Base-by-base conservation (phyloP, 2,797 vertebrate species). In the Onychomys arenicola region DNA sequence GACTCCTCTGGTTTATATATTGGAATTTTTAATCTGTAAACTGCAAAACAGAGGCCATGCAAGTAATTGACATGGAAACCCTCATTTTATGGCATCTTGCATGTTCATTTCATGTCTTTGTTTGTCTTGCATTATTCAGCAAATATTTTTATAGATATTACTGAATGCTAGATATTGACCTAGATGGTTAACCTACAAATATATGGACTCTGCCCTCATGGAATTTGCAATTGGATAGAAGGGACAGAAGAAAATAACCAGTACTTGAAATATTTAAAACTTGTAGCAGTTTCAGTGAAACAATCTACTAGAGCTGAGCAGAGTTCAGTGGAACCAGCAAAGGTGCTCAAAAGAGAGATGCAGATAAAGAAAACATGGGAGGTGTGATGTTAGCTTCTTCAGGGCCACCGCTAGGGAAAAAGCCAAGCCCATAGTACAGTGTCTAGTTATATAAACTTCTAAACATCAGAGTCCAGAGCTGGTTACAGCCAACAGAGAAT, bases 201-300 rank as follows among this genome's bases (percentile, higher is more conserved):
- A 43, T 46, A 32, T 61, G 21, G 49, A 59, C 1, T 14, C 65
- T 96, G 65, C 27, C 34, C 29, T 81, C 6, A 43, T 90, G 49
- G n/a, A 46, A 92, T n/a, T 73, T 80, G 75, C 23, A 92, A 29
- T 69, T 37, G 27, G 10, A 80, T 52, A 83, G 88, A 80, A 49
- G 40, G 85, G 46, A 69, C 19, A 73, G 5, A 34, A 17, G 71
- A 55, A 55, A 55, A 55, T 71, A 71, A 37, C 67, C 67, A 75
- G 55, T 82, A 90, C 76, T 17, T 89, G 67, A 71, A 80, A 87
- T 67, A 78, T 27, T 91, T 93, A 84, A 91, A 87, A 73, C 6
- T 67, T 91, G 14, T 88, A 76, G 11, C 32, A 78, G 13, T 80
- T 57, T 57, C 2, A 57, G 32, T n/a, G 5, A 80, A 23, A n/a